These are phyloP conservation scores for Agrotis puta DNA, from an alignment of 2,888 invertebrate genomes.

Conservation along the genomic window DNA sequence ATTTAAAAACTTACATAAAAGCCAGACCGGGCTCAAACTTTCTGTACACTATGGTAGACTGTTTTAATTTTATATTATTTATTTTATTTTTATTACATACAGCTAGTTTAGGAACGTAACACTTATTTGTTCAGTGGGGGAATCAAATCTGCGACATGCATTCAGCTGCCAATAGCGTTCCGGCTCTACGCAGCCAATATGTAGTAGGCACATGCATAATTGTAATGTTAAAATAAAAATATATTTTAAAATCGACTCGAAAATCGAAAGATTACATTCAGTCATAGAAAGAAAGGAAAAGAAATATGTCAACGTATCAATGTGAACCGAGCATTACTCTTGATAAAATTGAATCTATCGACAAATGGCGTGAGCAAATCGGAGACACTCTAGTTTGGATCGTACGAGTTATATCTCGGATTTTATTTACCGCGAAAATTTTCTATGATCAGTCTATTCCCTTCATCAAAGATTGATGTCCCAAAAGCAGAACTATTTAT, in stretches of 20 bases:
- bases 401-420: conserved; percentile 23
- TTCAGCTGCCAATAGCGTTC: no score
- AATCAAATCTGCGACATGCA: no score
- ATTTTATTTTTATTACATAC: no score
- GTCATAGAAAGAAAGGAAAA: background rate
- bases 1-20: no score
- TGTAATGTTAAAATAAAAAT: background rate
- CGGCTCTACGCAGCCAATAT: no score
- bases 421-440: conserved; percentile 27
- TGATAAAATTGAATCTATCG: conserved; percentile 47
- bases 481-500: background rate
- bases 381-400: conserved; percentile 34
- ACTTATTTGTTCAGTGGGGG: no score
- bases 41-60: no score
- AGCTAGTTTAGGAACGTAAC: no score
- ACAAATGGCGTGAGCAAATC: conserved; percentile 48
- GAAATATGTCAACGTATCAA: background rate
- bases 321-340: conserved; percentile 30
- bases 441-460: conserved; percentile 22
- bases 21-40: no score
- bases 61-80: no score
- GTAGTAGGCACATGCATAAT: no score
- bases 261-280: background rate
- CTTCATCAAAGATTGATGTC: background rate
- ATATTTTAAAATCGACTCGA: background rate